Conservation (phyloP, 2,888 invertebrate species). For the Ectemnius lituratus region DNA sequence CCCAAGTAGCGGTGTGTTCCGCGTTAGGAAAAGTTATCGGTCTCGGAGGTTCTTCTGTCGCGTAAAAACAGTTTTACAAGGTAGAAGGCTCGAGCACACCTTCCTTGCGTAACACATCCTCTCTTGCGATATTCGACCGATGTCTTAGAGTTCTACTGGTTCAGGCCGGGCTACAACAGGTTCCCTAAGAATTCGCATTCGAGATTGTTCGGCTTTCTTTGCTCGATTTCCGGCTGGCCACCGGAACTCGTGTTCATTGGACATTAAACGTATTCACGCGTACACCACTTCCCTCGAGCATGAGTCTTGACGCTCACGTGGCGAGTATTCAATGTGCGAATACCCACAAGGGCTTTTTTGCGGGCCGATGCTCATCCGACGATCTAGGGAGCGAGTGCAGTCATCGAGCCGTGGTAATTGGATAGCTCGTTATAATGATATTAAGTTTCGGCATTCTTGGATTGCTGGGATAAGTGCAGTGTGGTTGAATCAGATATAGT, state of each 20-base stretch:
- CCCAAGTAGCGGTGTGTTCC: conserved; percentile 19
- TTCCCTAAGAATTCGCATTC: conserved; percentile 39
- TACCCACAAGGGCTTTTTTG: too few relatives aligned
- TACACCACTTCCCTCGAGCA: background rate
- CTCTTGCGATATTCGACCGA: conserved; percentile 54
- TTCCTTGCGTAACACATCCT: conserved; percentile 62
- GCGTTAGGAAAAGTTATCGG: conserved; percentile 39
- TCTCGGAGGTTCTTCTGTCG: conserved; percentile 36
- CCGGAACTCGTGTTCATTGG: conserved; percentile 38
- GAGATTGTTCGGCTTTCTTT: conserved; percentile 37
- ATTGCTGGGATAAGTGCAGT: background rate
- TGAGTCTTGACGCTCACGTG: too few relatives aligned
- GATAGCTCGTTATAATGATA: too few relatives aligned
- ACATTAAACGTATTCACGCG: background rate
- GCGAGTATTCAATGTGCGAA: too few relatives aligned
- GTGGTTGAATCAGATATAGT: too few relatives aligned
- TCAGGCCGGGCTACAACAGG: conserved; percentile 34
- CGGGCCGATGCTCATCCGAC: too few relatives aligned
- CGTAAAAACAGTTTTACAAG: conserved; percentile 55
- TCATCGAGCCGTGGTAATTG: too few relatives aligned
- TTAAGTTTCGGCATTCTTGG: conserved; percentile 3
- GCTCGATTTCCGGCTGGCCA: conserved; percentile 40
- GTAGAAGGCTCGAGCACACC: conserved; percentile 40
- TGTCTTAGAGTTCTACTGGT: conserved; percentile 34
- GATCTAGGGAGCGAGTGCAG: too few relatives aligned